These are phyloP conservation scores for Cathartes aura DNA, from an alignment of 2,113 vertebrate genomes.

Conservation along the genomic window DNA sequence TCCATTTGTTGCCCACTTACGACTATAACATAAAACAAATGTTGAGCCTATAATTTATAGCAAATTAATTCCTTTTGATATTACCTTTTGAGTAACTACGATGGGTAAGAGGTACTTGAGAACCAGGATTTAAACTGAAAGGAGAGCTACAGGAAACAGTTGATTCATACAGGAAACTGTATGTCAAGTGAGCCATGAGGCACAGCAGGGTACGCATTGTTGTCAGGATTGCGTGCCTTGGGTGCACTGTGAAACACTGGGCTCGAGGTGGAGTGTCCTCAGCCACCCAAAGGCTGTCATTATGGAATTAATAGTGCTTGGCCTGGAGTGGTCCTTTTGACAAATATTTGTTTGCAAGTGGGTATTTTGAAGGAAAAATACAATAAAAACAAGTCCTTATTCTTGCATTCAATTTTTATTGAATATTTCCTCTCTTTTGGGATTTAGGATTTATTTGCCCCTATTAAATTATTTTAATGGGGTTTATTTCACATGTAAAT, in stretches of 20 bases:
- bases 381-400: background rate
- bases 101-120: background rate
- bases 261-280: background rate
- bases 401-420: background rate
- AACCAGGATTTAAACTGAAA: background rate
- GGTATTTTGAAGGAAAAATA: background rate
- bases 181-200: background rate
- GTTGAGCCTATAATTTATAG: background rate
- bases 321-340: background rate
- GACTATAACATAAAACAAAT: background rate
- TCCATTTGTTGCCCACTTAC: background rate
- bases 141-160: background rate
- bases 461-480: background rate
- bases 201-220: background rate
- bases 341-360: background rate
- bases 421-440: background rate
- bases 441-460: background rate
- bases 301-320: background rate
- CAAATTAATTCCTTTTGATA: background rate
- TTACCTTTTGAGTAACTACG: background rate
- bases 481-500: background rate
- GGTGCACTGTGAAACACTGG: background rate
- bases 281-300: background rate
- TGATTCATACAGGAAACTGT: background rate
- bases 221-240: accelerated